These are phyloP conservation scores for Stenopsyche tienmushanensis DNA, from an alignment of 1,140 invertebrate species.

Conservation along the genomic window DNA sequence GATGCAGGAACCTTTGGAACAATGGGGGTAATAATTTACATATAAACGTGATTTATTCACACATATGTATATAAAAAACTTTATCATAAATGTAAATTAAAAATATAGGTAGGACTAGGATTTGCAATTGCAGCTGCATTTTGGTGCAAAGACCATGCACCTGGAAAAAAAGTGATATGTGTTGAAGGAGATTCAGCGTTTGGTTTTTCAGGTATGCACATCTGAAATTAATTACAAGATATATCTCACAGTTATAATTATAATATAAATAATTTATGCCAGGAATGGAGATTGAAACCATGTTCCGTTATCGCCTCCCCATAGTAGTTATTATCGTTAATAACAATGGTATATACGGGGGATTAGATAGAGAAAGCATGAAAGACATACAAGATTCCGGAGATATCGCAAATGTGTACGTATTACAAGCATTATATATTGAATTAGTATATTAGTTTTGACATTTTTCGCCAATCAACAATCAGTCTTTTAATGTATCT, in stretches of 20 bases:
- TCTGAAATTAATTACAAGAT: background rate
- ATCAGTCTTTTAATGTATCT: constrained; percentile 33
- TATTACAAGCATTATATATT: constrained; percentile 25
- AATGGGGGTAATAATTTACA: constrained; percentile 85
- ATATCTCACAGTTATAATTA: too few species aligned
- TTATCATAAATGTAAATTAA: background rate
- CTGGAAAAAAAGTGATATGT: constrained; percentile 79
- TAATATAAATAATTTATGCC: too few species aligned
- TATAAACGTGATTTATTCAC: background rate
- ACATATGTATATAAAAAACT: background rate
- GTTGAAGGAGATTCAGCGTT: constrained; percentile 96
- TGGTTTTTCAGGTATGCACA: constrained; percentile 75
- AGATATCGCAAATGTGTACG: constrained; percentile 66
- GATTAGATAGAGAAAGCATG: constrained; percentile 76
- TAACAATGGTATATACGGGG: constrained; percentile 93
- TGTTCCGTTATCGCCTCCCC: constrained; percentile 90
- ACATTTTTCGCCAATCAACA: constrained; percentile 4
- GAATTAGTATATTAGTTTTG: constrained; percentile 25
- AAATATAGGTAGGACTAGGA: constrained; percentile 73
- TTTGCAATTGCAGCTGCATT: constrained; percentile 92
- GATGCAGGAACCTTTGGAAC: constrained; percentile 95
- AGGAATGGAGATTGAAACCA: constrained; percentile 97
- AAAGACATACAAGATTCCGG: constrained; percentile 66
- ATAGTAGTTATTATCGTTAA: constrained; percentile 91
- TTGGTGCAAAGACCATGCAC: constrained; percentile 79